A percentile compares a stretch with the other conserved stretches of the same genome.
phyloP scores from a whole-genome alignment of 1,140 invertebrate genomes.

The Venturia canescens region DNA sequence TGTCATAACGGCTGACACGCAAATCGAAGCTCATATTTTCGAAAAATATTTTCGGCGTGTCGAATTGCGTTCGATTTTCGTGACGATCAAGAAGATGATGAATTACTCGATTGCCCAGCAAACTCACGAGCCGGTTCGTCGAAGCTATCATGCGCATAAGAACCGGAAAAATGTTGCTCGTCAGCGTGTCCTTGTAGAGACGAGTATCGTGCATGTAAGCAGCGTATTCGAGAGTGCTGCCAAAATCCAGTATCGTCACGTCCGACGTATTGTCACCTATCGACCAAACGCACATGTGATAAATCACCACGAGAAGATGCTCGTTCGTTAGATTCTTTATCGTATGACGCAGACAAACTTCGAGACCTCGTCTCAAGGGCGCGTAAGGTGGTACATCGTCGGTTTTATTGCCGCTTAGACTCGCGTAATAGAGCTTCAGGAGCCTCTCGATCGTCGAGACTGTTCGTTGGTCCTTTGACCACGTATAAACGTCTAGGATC shows the following conservation, averaged over 20 bases:
- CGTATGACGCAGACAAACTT: conserved; percentile 74
- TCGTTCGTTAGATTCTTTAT: conserved; percentile 70
- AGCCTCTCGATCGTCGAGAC: conserved; percentile 70
- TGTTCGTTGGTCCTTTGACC: conserved; percentile 73
- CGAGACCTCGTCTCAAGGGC: conserved; percentile 62
- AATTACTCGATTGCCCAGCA: conserved; percentile 77
- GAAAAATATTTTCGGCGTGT: conserved; percentile 77
- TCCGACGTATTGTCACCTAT: conserved; percentile 63
- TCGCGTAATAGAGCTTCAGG: conserved; percentile 73
- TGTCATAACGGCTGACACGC: conserved; percentile 64
- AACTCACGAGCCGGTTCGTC: conserved; percentile 70
- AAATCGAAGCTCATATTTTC: conserved; percentile 72
- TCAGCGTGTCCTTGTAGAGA: conserved; percentile 71
- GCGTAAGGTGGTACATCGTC: conserved; percentile 47
- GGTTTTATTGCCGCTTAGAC: conserved; percentile 61
- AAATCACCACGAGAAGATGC: conserved; percentile 70
- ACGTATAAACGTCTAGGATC: conserved; percentile 73
- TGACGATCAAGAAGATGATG: conserved; percentile 78
- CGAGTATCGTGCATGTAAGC: conserved; percentile 72
- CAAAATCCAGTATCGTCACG: conserved; percentile 74
- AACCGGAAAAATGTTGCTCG: conserved; percentile 71
- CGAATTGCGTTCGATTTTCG: conserved; percentile 74
- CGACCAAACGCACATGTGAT: conserved; percentile 70
- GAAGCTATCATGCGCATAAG: conserved; percentile 76
- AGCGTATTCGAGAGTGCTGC: conserved; percentile 75